phyloP scores from a whole-genome alignment of 2,797 vertebrate species.

The Tadarida brasiliensis region DNA sequence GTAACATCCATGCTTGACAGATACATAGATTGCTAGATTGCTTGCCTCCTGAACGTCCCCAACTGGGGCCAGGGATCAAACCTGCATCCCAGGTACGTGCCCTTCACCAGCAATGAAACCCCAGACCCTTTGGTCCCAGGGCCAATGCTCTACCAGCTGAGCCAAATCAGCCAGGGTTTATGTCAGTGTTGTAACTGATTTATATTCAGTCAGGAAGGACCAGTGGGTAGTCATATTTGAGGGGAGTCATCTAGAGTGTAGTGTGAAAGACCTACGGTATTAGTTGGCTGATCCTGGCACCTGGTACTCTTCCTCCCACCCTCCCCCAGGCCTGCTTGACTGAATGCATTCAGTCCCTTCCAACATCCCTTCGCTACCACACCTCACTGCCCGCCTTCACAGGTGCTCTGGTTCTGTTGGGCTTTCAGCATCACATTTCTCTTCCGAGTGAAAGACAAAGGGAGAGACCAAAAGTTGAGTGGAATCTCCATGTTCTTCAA shows the following conservation, averaged over 20 bases:
- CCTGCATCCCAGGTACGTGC: too few relatives aligned
- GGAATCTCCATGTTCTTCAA: neutral
- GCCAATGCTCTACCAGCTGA: too few relatives aligned
- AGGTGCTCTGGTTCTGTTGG: neutral
- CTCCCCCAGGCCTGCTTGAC: neutral
- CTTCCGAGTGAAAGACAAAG: neutral
- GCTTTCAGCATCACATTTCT: neutral
- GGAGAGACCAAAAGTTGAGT: neutral
- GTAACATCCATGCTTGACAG: too few relatives aligned
- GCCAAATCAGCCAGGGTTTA: too few relatives aligned
- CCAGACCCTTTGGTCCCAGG: too few relatives aligned
- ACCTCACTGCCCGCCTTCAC: rapidly evolving
- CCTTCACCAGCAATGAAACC: too few relatives aligned
- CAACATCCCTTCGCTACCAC: rapidly evolving
- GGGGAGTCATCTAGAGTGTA: neutral
- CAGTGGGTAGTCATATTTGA: neutral
- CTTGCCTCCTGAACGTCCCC: too few relatives aligned
- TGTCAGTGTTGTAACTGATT: neutral
- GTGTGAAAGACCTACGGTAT: neutral
- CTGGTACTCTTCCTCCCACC: rapidly evolving
- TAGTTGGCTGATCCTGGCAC: neutral
- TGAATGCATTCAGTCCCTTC: rapidly evolving
- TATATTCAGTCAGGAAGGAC: neutral
- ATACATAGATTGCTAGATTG: too few relatives aligned
- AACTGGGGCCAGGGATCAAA: too few relatives aligned